Base-by-base conservation (phyloP, 2,888 invertebrate genomes). In the Drosophila putrida region DNA sequence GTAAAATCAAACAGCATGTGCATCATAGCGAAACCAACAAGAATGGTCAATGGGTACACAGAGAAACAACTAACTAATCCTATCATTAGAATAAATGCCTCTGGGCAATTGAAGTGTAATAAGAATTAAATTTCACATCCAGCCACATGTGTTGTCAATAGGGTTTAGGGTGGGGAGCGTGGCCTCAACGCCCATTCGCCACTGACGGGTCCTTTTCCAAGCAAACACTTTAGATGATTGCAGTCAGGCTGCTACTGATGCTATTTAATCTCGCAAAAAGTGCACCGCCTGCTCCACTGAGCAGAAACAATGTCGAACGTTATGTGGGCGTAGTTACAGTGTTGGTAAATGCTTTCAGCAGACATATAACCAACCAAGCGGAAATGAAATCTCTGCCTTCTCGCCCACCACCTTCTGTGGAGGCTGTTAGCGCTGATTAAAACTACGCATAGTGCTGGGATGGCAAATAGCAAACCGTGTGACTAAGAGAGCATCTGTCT, bases 341-440 rank as follows among this genome's bases (percentile, higher is more conserved):
- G 85, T 82, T 82, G 82, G 83, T 81, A 77, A 88, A 70, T 68
- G 85, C 83, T 73, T 60, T 81, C 50, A 81, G 50, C 54, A 36
- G 51, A 66, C 57, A 72, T 73, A 58, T 81, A 72, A 53, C 54
- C 71, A 85, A 43, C 82, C 68, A 73, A 72, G 85, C 57, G 82
- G 70, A 73, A 85, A 51, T 59, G 53, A 75, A 66, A 74, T 15
- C 65, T 66, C 65, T 69, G 64, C 47, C 75, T 43, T 50, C 35
- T 11, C 25, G 6, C 41, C 20, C 28, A 31, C 28, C 53, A 31
- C 33, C 54, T n/a, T 33, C 41, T 44, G 35, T 10, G 25, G 25
- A 58, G 61, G 83, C 86, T 86, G 67, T 87, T 84, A 82, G 43
- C 79, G 75, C 28, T 88, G 75, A 85, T 88, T 85, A 88, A 85